phyloP scores from a whole-genome alignment of 2,797 vertebrate species.

The Gephyroberyx darwinii region DNA sequence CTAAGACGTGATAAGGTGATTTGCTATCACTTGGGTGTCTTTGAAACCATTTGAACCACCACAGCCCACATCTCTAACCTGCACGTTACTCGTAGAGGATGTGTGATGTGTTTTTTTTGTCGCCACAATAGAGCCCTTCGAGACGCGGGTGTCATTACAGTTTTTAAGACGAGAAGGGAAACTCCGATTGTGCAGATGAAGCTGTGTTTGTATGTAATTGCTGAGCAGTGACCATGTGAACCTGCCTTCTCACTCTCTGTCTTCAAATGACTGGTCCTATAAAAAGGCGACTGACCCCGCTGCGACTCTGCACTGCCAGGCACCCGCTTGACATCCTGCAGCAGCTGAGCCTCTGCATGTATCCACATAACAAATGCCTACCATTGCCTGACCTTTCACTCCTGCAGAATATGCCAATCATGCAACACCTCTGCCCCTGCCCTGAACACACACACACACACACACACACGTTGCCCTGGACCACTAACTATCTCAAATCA shows the following conservation, averaged over 20 bases:
- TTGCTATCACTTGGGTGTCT: too few relatives aligned
- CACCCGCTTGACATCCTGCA: constrained; percentile 67
- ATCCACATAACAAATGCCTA: constrained; percentile 72
- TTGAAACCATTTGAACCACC: constrained; percentile 1
- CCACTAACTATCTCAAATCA: constrained; percentile 1
- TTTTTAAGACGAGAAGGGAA: constrained; percentile 56
- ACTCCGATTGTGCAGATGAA: constrained; percentile 55
- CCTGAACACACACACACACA: constrained; percentile 14
- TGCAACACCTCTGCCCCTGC: constrained; percentile 30
- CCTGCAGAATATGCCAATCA: constrained; percentile 34
- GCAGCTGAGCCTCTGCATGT: constrained; percentile 75
- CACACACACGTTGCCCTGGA: not conserved
- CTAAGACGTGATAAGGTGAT: too few relatives aligned
- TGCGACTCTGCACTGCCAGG: constrained; percentile 49
- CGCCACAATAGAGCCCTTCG: constrained; percentile 31
- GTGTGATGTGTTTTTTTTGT: constrained; percentile 48
- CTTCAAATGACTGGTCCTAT: constrained; percentile 78
- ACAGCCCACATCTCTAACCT: not conserved
- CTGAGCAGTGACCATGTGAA: constrained; percentile 51
- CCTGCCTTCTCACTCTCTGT: constrained; percentile 56
- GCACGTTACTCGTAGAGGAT: too few relatives aligned
- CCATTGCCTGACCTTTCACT: constrained; percentile 68
- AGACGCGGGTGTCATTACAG: constrained; percentile 40
- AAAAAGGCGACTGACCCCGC: constrained; percentile 77
- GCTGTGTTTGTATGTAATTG: constrained; percentile 71